Evolutionary conservation across 2,888 invertebrate species (phyloP), one percentile per base, ranked within the genome.

Genomic region (Folsomia candida): DNA sequence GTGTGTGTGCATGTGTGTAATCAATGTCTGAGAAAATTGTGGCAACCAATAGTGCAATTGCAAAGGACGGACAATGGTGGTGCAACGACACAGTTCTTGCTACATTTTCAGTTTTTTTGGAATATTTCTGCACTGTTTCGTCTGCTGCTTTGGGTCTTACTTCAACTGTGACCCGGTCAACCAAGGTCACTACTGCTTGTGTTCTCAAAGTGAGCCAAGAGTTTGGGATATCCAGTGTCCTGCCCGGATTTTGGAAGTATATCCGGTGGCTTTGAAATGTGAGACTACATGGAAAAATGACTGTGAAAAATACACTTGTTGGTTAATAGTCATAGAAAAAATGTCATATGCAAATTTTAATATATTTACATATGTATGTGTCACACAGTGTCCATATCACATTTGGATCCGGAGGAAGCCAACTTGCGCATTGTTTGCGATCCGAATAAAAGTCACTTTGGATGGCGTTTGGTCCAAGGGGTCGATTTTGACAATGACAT

Each of bases 251-350:
- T 70, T 73, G 18, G 70, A 73, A 29, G 69, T 71, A 2, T 75
- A 72, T 75, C 76, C 76, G 51, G 72, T 78, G 25, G 66, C 75
- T 24, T 54, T 73, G 25, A 78, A 76, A 76, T 29, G 78, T 78
- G 73, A 74, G 65, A 65, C 20, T 57, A 6, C 18, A 11, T 63
- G 25, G 6, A 61, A n/a, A 69, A 54, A 22, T 58, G 54, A 68
- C n/a, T 11, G 22, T 47, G 2, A 24, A 51, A 63, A 57, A 57
- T 51, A 14, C 62, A n/a, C 3, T 29, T 62, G 63, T 11, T 20
- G 18, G 22, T 61, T 61, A 24, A 57, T n/a, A n/a, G n/a, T n/a
- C n/a, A n/a, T n/a, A n/a, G 29, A 2, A 11, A 27, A 63, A 63
- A 2, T 14, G 28, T 27, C 25, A 11, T 58, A n/a, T n/a, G n/a